Percentiles rank a stretch among this genome's conserved stretches.
Evolutionary conservation across 2,113 vertebrate species (phyloP).

Genomic region (Corythaixoides concolor): DNA sequence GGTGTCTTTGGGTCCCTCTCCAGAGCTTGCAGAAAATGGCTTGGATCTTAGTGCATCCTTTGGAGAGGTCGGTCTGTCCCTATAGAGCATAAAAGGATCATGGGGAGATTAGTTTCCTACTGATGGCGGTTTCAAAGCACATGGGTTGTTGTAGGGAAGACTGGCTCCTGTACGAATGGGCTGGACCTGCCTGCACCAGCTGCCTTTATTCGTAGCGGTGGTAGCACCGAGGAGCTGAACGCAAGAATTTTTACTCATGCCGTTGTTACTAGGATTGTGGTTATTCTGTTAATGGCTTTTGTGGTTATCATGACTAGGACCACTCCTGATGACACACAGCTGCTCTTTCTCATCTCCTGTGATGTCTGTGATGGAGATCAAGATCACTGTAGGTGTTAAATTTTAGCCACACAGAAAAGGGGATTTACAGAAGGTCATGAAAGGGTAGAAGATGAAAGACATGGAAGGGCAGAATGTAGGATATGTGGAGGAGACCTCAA

Average conservation of each 20-base stretch:
- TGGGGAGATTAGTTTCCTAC: background rate
- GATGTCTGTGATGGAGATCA: no score
- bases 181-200: background rate
- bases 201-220: background rate
- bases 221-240: background rate
- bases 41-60: background rate
- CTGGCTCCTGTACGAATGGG: background rate
- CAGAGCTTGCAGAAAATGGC: background rate
- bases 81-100: background rate
- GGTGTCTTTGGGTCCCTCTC: background rate
- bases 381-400: background rate
- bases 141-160: background rate
- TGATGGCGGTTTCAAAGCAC: background rate
- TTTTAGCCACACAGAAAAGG: background rate
- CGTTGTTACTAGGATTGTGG: rapidly evolving
- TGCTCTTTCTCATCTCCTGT: background rate
- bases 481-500: background rate
- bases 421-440: background rate
- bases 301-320: background rate
- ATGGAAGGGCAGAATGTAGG: background rate
- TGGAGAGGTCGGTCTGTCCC: background rate
- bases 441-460: background rate
- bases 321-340: background rate
- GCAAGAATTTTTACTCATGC: background rate
- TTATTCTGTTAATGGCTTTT: background rate